Base-by-base conservation (phyloP, 2,113 vertebrate species). In the Siniperca knerii region DNA sequence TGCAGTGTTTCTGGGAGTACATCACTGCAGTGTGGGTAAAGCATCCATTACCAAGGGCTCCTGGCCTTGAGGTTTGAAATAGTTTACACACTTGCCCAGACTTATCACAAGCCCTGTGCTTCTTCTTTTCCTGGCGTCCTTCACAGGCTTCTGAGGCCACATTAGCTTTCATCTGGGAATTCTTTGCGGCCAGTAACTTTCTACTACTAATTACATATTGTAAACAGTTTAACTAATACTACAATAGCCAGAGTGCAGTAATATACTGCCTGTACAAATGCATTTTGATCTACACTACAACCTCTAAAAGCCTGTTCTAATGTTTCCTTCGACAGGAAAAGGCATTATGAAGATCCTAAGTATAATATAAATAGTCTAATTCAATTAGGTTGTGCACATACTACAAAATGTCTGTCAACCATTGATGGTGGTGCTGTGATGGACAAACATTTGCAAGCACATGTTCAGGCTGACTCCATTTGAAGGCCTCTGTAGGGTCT, bases 31-130 rank as follows among this genome's bases (percentile, higher is more conserved):
- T 92, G 82, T 79, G 71, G 86, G 85, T 79, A 84, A 91, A 85
- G 69, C 90, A 89, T 88, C 89, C 79, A 91, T 93, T 92, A 92
- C 86, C 52, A 8, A 89, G 80, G 65, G 54, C 78, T 57, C 55
- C 74, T 72, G 87, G 86, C 88, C 85, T 89, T 78, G 70, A 82
- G 86, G 81, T 86, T 89, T 79, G 33, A 89, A 83, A 83, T 23
- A 84, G 86, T 94, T 94, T 94, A 92, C 90, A 79, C 89, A 79
- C 81, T 91, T 68, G 60, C 62, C 79, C 61, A 81, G 90, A 88
- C 67, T 67, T 87, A 90, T 90, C 88, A 69, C 69, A 40, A 72
- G 78, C 72, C n/a, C 35, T 11, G 67, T 58, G 55, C 84, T 64
- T 83, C 80, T 77, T 54, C 55, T 23, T 3, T 52, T 66, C 79